Evolutionary conservation across 2,113 vertebrate genomes (phyloP), one percentile per base, ranked within the genome.

Genomic region (Perccottus glenii): DNA sequence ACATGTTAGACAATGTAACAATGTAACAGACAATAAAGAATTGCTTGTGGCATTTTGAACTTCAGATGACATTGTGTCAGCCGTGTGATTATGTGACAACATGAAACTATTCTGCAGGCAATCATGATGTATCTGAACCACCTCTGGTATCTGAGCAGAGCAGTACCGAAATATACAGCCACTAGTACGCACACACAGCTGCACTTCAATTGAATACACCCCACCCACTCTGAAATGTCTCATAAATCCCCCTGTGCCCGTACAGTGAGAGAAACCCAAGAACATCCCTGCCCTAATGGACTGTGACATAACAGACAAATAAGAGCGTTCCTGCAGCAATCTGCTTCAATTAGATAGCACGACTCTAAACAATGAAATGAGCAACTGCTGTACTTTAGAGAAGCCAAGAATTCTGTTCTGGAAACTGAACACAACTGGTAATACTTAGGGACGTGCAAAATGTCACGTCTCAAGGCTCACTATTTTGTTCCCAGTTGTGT

Each of bases 241-340:
- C 77, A n/a, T 52, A 56, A 83, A 71, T 67, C 79, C 49, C 42
- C 32, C 50, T 14, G 60, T 48, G 56, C 38, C 19, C 66, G 65
- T 12, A 35, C 67, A 64, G 59, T 61, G 19, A 33, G 9, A 62
- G 72, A 86, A 83, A 83, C 70, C 56, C 4, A 40, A 77, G 70
- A 80, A 3, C 64, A 6, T 67, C 6, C 8, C 38, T 43, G 19
- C 49, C 70, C 68, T 70, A 74, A 71, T 80, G 75, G 36, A 68
- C 66, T 71, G 81, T 85, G 82, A 84, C 87, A 80, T 78, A 78
- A 75, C 1, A 19, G 15, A 66, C 60, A 67, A 84, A 79, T 65
- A 58, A 59, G 55, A 78, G 51, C 64, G 53, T 80, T 82, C 75
- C 76, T 74, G 53, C 71, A 64, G 67, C 42, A 60, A 27, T 57